A percentile compares a stretch with the other conserved stretches of the same genome.
phyloP scores from a whole-genome alignment of 2,113 vertebrate species.

The Syngnathus scovelli region DNA sequence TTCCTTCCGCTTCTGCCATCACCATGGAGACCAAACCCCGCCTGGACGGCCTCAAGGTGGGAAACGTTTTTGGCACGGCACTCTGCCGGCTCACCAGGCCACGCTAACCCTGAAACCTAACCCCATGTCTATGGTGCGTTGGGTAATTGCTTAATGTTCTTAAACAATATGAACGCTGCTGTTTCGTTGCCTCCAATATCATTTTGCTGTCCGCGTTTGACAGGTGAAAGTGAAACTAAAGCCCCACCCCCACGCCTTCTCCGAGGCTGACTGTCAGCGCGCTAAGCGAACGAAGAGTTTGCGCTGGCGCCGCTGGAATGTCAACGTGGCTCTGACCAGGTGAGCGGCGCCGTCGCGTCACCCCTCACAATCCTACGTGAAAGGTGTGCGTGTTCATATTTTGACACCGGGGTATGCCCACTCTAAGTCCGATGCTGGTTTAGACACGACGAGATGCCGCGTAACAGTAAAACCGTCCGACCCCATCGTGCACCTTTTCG shows the following conservation, averaged over 20 bases:
- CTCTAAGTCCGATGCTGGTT: no score
- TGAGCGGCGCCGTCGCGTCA: not conserved
- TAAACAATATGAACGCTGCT: no score
- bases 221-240: constrained; percentile 88
- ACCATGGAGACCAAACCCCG: constrained; percentile 76
- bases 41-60: constrained; percentile 83
- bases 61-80: not conserved
- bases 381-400: no score
- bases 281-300: constrained; percentile 82
- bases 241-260: constrained; percentile 78
- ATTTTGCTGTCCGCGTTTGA: not conserved
- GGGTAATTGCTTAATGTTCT: no score
- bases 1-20: constrained; percentile 77
- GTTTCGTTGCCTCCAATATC: no score
- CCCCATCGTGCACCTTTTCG: no score
- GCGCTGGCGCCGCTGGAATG: constrained; percentile 90
- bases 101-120: no score
- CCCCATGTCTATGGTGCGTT: no score
- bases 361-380: not conserved
- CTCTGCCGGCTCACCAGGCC: no score
- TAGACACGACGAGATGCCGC: no score
- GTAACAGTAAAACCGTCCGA: no score
- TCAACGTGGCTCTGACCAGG: constrained; percentile 65
- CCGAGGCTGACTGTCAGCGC: constrained; percentile 56
- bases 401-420: no score